Evolutionary conservation across 2,113 vertebrate species (phyloP), one percentile per base, ranked within the genome.

Genomic region (Calyptommatus sinebrachiatus): DNA sequence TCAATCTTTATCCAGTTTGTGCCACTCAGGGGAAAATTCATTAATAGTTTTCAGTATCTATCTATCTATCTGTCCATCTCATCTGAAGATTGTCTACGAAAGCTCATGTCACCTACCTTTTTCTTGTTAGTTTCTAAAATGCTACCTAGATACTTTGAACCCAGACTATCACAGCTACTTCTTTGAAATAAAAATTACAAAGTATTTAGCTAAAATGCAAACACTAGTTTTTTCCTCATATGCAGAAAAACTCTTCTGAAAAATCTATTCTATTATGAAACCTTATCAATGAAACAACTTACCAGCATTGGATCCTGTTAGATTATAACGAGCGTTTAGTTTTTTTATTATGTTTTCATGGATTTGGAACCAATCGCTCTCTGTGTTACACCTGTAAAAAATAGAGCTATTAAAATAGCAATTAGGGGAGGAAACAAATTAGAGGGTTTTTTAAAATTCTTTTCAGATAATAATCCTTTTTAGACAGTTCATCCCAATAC

Each of bases 341-440:
- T 99, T 99, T 88, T 97, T 98, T 88, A 99, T 99, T 86, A 99
- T 98, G 91, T 98, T 99, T 89, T 99, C 98, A 0, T 99, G 98
- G 85, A 98, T 99, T 89, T 99, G 98, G 92, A 96, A 94, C 98
- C 98, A 99, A 73, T 99, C 98, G 14, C 96, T 99, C 90, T 99
- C 98, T 8, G 98, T 99, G 92, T 98, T 99, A 88, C 98, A 99
- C 92, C 98, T 99, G 84, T 5, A 84, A 88, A 22, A 91, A 90
- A 85, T 2, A 8, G 2, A 62, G 8, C 70, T 66, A 67, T 28
- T 85, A 65, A 92, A 84, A 71, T 66, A 18, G 53, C 53, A 57
- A 57, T 57, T 57, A 41, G 2, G 18, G 18, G 16, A 53, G 16
- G 3, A 53, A 3, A 14, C 79, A 67, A 82, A 62, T 0, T 28